These are phyloP conservation scores for Eilema caniola DNA, from an alignment of 2,888 invertebrate genomes.

Conservation along the genomic window DNA sequence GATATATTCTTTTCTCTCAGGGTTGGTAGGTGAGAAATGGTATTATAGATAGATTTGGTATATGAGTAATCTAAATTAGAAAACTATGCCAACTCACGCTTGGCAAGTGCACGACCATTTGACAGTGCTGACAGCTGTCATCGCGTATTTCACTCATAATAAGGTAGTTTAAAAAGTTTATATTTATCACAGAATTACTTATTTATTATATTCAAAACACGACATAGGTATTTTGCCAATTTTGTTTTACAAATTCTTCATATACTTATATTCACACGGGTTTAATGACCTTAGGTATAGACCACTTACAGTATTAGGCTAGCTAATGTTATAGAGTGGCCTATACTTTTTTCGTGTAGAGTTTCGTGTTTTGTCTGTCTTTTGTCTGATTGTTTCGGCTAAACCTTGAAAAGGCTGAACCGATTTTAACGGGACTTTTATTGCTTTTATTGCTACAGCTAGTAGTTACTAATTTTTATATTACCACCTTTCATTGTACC, in stretches of 20 bases:
- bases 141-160: neutral
- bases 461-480: too few relatives aligned
- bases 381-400: too few relatives aligned
- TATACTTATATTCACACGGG: slow-evolving; percentile 35
- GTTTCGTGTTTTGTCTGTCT: too few relatives aligned
- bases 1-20: too few relatives aligned
- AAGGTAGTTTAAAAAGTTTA: neutral
- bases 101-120: neutral
- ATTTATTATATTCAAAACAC: slow-evolving; percentile 46
- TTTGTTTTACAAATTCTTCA: slow-evolving; percentile 33
- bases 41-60: too few relatives aligned
- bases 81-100: neutral
- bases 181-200: slow-evolving; percentile 16
- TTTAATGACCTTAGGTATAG: slow-evolving; percentile 26
- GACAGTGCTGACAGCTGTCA: slow-evolving; percentile 9
- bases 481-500: too few relatives aligned
- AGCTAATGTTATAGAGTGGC: slow-evolving; percentile 24
- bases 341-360: neutral
- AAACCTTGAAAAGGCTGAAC: too few relatives aligned
- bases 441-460: too few relatives aligned
- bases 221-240: slow-evolving; percentile 21
- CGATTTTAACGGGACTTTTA: too few relatives aligned
- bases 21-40: too few relatives aligned
- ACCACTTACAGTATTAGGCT: neutral
- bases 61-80: too few relatives aligned